Conservation (phyloP, 2,113 vertebrate genomes). For the Lepisosteus oculatus region DNA sequence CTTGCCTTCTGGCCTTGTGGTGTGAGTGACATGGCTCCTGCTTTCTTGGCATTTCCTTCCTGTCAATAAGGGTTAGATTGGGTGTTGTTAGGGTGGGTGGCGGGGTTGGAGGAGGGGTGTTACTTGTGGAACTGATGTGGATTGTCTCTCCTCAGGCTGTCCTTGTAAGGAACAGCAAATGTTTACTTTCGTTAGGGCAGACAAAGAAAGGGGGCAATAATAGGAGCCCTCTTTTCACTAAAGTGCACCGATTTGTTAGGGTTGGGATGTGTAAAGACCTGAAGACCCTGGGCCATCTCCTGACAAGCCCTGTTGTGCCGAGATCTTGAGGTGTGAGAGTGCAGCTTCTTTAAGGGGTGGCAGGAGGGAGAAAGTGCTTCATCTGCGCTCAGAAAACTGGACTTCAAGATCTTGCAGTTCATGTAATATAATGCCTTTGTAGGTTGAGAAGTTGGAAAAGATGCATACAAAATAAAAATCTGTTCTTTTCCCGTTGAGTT, state of each 20-base stretch:
- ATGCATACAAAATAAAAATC: no score
- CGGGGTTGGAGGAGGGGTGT: neutral
- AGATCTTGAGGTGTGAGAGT: no score
- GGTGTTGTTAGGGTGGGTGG: neutral
- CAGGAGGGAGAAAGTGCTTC: no score
- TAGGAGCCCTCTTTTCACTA: neutral
- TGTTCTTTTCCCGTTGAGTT: no score
- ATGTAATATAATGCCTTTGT: no score
- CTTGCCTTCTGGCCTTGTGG: slow-evolving; percentile 56
- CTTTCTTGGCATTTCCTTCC: slow-evolving; percentile 63
- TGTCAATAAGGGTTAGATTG: slow-evolving; percentile 19
- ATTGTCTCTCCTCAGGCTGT: neutral
- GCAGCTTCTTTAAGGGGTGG: no score
- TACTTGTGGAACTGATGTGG: neutral
- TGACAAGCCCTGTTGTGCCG: neutral
- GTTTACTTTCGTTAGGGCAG: neutral
- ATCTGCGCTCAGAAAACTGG: no score
- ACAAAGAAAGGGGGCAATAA: neutral
- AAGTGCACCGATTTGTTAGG: neutral
- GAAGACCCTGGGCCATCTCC: neutral
- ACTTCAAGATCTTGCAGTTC: no score
- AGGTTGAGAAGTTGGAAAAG: no score
- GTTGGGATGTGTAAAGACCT: neutral
- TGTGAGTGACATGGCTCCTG: slow-evolving; percentile 14
- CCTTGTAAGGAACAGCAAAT: slow-evolving; percentile 1